phyloP scores from a whole-genome alignment of 2,113 vertebrate species.

The Prunella fulvescens region DNA sequence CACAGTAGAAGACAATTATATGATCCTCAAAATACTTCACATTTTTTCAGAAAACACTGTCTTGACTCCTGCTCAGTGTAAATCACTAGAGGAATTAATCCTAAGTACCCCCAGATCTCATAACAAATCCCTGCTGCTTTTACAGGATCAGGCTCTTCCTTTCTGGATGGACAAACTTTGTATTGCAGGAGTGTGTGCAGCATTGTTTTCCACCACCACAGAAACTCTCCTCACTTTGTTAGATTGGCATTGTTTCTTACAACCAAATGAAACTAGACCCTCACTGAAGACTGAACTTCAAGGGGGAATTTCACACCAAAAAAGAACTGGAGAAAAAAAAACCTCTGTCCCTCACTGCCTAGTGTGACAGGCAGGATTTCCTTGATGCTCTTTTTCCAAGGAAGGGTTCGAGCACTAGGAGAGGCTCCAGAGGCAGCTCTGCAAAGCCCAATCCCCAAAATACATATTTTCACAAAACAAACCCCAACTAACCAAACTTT shows the following conservation, averaged over 20 bases:
- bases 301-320: neutral
- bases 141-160: neutral
- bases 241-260: neutral
- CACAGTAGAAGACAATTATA: neutral
- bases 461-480: neutral
- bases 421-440: neutral
- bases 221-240: neutral
- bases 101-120: neutral
- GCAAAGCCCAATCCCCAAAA: neutral
- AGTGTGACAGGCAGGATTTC: neutral
- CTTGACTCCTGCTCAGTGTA: neutral
- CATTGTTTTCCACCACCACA: neutral
- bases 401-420: neutral
- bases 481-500: neutral
- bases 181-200: accelerated
- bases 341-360: accelerated
- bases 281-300: neutral
- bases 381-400: neutral
- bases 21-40: neutral
- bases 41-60: neutral
- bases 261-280: neutral
- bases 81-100: neutral
- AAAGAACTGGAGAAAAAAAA: neutral
- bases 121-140: neutral
- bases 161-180: neutral